These are phyloP conservation scores for Adrianichthys oophorus DNA, from an alignment of 2,797 vertebrate species.

Conservation along the genomic window DNA sequence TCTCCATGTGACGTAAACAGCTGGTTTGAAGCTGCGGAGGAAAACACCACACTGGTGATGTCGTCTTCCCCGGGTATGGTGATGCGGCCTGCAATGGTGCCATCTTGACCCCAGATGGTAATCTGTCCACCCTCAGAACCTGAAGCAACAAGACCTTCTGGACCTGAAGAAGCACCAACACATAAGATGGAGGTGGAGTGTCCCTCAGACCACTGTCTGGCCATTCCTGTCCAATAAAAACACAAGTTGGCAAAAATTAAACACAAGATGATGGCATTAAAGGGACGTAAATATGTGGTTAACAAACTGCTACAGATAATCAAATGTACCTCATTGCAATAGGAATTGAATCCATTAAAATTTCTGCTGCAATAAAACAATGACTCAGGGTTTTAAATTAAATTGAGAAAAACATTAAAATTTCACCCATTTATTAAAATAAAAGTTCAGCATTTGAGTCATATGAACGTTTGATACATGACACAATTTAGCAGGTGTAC, in stretches of 20 bases:
- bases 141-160: constrained; percentile 83
- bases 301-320: not conserved
- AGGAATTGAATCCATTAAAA: too few relatives aligned
- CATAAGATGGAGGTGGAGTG: constrained; percentile 85
- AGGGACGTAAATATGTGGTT: not conserved
- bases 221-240: constrained; percentile 73
- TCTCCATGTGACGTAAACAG: constrained; percentile 88
- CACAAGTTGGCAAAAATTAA: not conserved
- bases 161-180: constrained; percentile 70
- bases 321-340: too few relatives aligned
- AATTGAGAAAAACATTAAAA: too few relatives aligned
- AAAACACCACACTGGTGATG: constrained; percentile 83
- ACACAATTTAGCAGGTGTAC: too few relatives aligned
- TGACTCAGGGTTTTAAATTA: too few relatives aligned
- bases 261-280: not conserved
- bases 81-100: constrained; percentile 63
- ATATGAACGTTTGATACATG: too few relatives aligned
- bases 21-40: constrained; percentile 59
- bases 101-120: constrained; percentile 83
- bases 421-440: too few relatives aligned
- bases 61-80: constrained; percentile 76
- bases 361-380: too few relatives aligned
- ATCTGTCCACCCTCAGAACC: constrained; percentile 89
- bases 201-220: constrained; percentile 82
- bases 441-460: too few relatives aligned